Percentiles rank a stretch among this genome's conserved stretches.
Evolutionary conservation across 2,888 invertebrate species (phyloP).

Genomic region (Cylloceria caligata): DNA sequence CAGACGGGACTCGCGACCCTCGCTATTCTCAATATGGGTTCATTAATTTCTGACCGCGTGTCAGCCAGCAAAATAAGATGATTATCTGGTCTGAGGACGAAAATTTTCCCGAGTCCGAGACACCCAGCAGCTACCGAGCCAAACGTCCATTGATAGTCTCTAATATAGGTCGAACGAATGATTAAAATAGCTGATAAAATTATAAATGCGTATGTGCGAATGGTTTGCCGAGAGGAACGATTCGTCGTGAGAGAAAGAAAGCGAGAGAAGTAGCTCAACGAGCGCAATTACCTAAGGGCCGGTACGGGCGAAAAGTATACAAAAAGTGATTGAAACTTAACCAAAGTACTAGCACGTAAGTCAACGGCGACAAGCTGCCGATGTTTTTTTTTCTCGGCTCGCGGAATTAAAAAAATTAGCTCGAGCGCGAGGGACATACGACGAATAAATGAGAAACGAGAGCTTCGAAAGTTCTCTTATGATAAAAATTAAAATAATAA

Average conservation of each 20-base stretch:
- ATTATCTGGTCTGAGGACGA: slow-evolving; percentile 63
- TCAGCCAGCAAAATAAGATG: slow-evolving; percentile 41
- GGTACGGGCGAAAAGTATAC: slow-evolving; percentile 61
- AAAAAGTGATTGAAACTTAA: slow-evolving; percentile 73
- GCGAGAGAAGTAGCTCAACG: slow-evolving; percentile 42
- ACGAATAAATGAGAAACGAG: slow-evolving; percentile 6
- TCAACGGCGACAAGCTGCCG: slow-evolving; percentile 48
- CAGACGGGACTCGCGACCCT: background rate
- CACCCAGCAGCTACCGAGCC: slow-evolving; percentile 69
- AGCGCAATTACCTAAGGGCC: slow-evolving; percentile 65
- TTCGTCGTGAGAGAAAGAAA: slow-evolving; percentile 26
- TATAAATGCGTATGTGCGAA: slow-evolving; percentile 43
- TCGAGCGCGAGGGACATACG: slow-evolving; percentile 5
- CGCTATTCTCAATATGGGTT: slow-evolving; percentile 45
- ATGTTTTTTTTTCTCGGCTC: slow-evolving; percentile 36
- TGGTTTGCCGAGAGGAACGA: background rate
- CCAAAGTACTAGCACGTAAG: slow-evolving; percentile 83
- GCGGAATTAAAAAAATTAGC: slow-evolving; percentile 37
- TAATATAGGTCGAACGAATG: slow-evolving; percentile 62
- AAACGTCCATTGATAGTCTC: slow-evolving; percentile 72
- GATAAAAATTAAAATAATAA: slow-evolving; percentile 28
- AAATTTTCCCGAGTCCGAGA: slow-evolving; percentile 63
- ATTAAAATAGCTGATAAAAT: slow-evolving; percentile 57
- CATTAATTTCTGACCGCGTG: slow-evolving; percentile 50
- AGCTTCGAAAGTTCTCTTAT: slow-evolving; percentile 47